A percentile compares a stretch with the other conserved stretches of the same genome.
phyloP scores from a whole-genome alignment of 2,888 invertebrate genomes.

The Anaspis maculata region DNA sequence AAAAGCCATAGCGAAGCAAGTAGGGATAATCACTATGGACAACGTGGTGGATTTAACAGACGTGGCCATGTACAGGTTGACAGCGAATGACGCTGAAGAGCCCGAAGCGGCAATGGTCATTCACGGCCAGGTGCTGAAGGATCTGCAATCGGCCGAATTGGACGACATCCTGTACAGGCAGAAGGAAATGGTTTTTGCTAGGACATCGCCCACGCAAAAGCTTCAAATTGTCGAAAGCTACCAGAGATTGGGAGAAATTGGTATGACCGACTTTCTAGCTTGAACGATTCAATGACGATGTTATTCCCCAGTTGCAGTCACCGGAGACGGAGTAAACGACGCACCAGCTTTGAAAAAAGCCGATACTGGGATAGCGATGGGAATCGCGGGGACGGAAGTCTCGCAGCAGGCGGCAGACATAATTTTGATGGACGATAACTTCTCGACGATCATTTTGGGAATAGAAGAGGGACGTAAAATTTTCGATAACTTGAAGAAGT shows the following conservation, averaged over 20 bases:
- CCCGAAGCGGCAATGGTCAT: slow-evolving; percentile 46
- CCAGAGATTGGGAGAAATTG: slow-evolving; percentile 67
- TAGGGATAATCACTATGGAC: slow-evolving; percentile 56
- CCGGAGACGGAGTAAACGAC: slow-evolving; percentile 85
- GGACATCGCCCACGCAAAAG: slow-evolving; percentile 49
- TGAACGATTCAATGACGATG: slow-evolving; percentile 50
- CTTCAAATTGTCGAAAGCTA: slow-evolving; percentile 68
- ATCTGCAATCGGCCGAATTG: slow-evolving; percentile 40
- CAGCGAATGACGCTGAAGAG: slow-evolving; percentile 24
- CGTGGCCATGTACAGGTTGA: slow-evolving; percentile 28
- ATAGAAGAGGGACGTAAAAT: slow-evolving; percentile 76
- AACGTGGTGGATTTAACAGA: slow-evolving; percentile 44
- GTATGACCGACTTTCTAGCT: slow-evolving; percentile 40
- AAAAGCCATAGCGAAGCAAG: slow-evolving; percentile 64
- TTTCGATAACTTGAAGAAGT: slow-evolving; percentile 80
- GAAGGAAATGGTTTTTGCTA: slow-evolving; percentile 56
- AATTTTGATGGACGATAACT: slow-evolving; percentile 81
- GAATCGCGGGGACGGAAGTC: slow-evolving; percentile 67
- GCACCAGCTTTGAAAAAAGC: slow-evolving; percentile 78
- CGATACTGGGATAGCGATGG: slow-evolving; percentile 75
- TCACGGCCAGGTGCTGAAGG: slow-evolving; percentile 44
- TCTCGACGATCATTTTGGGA: slow-evolving; percentile 78
- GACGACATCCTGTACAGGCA: slow-evolving; percentile 50
- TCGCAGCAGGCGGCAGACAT: slow-evolving; percentile 86
- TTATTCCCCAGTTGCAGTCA: slow-evolving; percentile 71